Evolutionary conservation across 2,113 vertebrate genomes (phyloP).

Genomic region (Pica pica): DNA sequence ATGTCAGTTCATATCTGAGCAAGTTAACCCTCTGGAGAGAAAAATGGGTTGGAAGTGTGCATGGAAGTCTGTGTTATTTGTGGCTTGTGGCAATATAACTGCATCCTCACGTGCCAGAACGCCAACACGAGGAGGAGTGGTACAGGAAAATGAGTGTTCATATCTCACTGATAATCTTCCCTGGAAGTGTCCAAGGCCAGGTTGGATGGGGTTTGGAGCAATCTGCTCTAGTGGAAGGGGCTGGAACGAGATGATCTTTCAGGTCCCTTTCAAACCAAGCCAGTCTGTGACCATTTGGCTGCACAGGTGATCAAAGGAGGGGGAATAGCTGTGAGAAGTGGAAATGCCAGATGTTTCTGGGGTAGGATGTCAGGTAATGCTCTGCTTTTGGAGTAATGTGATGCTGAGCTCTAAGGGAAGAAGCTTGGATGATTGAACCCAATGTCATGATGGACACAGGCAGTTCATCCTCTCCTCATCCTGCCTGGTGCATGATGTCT

Average conservation of each 20-base stretch:
- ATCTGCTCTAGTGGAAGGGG: neutral
- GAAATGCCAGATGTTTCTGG: neutral
- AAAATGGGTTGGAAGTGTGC: neutral
- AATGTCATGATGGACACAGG: neutral
- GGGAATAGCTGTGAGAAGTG: neutral
- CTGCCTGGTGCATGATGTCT: neutral
- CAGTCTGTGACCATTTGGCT: neutral
- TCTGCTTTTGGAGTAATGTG: neutral
- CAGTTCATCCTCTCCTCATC: neutral
- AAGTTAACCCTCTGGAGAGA: neutral
- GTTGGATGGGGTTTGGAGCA: neutral
- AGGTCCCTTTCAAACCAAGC: neutral
- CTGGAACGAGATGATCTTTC: rapidly evolving
- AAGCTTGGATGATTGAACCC: neutral
- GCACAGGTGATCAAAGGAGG: neutral
- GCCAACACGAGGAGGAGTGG: rapidly evolving
- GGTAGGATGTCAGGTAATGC: neutral
- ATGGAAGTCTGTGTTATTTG: neutral
- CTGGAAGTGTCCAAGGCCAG: neutral
- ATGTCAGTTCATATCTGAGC: neutral
- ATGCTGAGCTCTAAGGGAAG: neutral
- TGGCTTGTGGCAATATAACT: neutral
- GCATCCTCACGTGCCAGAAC: rapidly evolving
- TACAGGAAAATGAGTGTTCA: neutral
- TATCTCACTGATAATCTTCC: neutral